phyloP scores from a whole-genome alignment of 2,113 vertebrate genomes.

The Tychaedon coryphoeus region DNA sequence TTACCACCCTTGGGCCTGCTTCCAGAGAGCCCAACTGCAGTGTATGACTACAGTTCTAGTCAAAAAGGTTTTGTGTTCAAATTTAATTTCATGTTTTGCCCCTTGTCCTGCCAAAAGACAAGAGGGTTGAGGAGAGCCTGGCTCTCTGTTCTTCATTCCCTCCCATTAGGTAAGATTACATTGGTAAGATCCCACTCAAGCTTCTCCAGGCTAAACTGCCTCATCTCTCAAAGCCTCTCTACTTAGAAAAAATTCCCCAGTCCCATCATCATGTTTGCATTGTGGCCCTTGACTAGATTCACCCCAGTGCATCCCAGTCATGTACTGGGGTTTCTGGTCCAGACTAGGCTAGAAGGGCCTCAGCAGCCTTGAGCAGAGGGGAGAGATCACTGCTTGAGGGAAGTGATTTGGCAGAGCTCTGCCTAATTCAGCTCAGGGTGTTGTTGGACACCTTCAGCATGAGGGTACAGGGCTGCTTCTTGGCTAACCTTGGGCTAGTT shows the following conservation, averaged over 20 bases:
- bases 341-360: too few species aligned
- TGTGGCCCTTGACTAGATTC: neutral
- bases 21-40: too few species aligned
- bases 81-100: neutral
- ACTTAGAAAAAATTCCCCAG: neutral
- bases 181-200: neutral
- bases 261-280: neutral
- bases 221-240: neutral
- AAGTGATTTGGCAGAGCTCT: neutral
- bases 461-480: neutral
- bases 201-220: neutral
- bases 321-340: neutral
- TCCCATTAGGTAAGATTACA: neutral
- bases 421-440: neutral
- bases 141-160: neutral
- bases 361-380: neutral
- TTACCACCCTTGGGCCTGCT: too few species aligned
- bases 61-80: neutral
- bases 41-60: neutral
- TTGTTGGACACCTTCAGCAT: fast-evolving
- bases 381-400: neutral
- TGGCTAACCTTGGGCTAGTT: neutral
- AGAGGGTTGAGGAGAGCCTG: neutral
- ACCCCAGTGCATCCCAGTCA: neutral
- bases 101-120: neutral